Base-by-base conservation (phyloP, 2,888 invertebrate species). In the Pardosa pseudoannulata region DNA sequence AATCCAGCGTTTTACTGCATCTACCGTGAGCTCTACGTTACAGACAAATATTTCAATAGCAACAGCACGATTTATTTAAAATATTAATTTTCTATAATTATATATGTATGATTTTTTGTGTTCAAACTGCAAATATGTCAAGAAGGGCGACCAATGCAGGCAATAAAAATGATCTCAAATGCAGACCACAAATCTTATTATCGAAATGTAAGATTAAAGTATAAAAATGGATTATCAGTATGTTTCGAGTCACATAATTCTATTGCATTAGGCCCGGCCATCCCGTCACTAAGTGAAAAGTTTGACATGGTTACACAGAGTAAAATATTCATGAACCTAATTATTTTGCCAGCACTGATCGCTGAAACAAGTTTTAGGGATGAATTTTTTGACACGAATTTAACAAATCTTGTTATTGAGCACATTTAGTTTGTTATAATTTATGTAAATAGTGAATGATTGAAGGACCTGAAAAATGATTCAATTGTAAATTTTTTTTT, bases 221-320 rank as follows among this genome's bases (percentile, higher is more conserved):
- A 23, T 56, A 56, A 56, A 56, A 46, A 23, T 23, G 1, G 23
- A 23, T 56, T 16, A 16, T 46, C 5, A 23, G 1, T 23, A 56
- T 3, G 23, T 56, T 56, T 56, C 3, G 2, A 56, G 56, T 23
- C 23, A 23, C 6, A 41, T 11, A 36, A 50, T 13, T 71, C 76
- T 71, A 83, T 82, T 83, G 82, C 82, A 72, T 46, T 78, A 50
- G 64, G 71, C 82, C 82, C 82, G 72, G 82, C 82, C 82, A 72
- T 39, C 23, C 56, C 23, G 23, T 23, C 11, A 23, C 19, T 16
- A 23, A 3, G 11, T 56, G 23, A 56, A 56, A 56, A 56, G 3
- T 56, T 56, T 19, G 23, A 56, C 19, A 56, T 23, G 23, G 2
- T 56, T 46, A 46, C 16, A 46, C 16, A 46, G 5, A 11, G 2